Evolutionary conservation across 1,140 invertebrate genomes (phyloP).

Genomic region (Latrodectus geometricus): DNA sequence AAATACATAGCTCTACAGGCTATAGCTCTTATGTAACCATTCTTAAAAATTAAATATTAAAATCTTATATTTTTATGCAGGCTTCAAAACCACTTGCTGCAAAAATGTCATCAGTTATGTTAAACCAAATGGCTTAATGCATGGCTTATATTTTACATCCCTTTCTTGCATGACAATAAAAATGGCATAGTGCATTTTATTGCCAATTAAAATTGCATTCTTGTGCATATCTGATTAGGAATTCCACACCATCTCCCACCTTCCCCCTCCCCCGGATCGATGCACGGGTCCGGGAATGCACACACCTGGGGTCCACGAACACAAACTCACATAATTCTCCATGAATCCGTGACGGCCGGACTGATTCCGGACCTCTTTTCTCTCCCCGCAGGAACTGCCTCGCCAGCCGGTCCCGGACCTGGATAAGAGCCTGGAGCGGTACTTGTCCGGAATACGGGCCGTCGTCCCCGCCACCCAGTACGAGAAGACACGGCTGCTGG

Average conservation of each 20-base stretch:
- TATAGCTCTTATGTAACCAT: too few species aligned
- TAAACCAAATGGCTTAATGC: too few species aligned
- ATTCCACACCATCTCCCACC: background rate
- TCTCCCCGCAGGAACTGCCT: conserved; percentile 75
- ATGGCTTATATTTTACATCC: too few species aligned
- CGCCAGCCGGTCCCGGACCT: conserved; percentile 92
- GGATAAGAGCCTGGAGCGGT: conserved; percentile 87
- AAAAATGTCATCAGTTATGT: too few species aligned
- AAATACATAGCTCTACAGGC: too few species aligned
- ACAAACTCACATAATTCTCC: background rate
- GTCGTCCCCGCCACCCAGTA: conserved; percentile 80
- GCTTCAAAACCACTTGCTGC: too few species aligned
- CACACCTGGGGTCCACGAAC: background rate
- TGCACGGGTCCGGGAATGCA: background rate
- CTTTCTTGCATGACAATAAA: too few species aligned
- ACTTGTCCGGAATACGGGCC: conserved; percentile 87
- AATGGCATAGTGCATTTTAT: too few species aligned
- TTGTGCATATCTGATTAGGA: background rate
- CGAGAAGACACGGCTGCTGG: conserved; percentile 78
- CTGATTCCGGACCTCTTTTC: conserved; percentile 13
- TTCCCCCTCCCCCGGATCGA: background rate
- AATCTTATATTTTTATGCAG: too few species aligned
- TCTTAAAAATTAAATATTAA: too few species aligned
- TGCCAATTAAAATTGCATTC: background rate
- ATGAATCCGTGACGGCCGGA: background rate